phyloP scores from a whole-genome alignment of 2,113 vertebrate genomes.

The Muntiacus reevesi region DNA sequence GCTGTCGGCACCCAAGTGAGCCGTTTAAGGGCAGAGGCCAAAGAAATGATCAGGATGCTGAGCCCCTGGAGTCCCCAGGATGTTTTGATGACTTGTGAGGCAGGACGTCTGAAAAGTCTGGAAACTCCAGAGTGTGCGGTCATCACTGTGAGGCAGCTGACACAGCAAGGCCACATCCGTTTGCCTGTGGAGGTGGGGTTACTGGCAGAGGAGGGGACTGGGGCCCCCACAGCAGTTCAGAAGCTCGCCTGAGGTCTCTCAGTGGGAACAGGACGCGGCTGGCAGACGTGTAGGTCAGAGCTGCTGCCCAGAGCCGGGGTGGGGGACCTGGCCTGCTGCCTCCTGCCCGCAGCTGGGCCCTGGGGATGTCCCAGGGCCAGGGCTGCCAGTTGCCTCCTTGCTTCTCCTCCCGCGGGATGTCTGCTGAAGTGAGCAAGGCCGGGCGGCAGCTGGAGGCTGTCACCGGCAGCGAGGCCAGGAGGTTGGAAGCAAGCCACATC shows the following conservation, averaged over 20 bases:
- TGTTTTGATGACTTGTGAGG: background rate
- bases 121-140: background rate
- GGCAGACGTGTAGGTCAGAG: background rate
- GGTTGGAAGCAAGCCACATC: background rate
- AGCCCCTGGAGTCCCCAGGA: background rate
- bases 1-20: background rate
- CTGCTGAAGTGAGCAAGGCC: background rate
- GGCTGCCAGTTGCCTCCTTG: background rate
- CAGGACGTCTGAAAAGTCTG: background rate
- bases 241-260: background rate
- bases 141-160: background rate
- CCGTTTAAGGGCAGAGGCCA: background rate
- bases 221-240: background rate
- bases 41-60: background rate
- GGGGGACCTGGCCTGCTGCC: background rate
- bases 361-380: background rate
- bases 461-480: background rate
- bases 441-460: background rate
- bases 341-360: background rate
- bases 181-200: background rate
- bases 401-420: background rate
- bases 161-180: background rate
- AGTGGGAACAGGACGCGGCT: accelerated
- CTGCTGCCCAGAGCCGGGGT: background rate
- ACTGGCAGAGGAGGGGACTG: background rate